Percentiles rank a stretch among this genome's conserved stretches.
phyloP scores from a whole-genome alignment of 2,888 invertebrate species.

The Bembecia ichneumoniformis region DNA sequence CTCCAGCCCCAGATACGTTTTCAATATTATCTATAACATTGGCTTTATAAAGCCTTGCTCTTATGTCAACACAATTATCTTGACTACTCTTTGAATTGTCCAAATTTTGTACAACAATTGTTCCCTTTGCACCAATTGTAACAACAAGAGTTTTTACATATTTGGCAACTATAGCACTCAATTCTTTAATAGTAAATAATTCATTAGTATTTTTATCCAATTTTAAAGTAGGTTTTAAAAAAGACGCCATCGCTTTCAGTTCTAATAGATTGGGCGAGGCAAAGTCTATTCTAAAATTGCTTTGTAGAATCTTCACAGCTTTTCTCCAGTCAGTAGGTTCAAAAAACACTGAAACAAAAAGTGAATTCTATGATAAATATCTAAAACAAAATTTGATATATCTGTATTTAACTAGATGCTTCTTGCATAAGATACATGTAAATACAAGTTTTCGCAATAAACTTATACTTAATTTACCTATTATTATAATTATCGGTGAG shows the following conservation, averaged over 20 bases:
- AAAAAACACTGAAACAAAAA: slow-evolving; percentile 82
- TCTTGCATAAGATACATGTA: no score
- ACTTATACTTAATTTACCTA: no score
- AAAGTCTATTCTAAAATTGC: slow-evolving; percentile 64
- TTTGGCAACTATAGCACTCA: slow-evolving; percentile 48
- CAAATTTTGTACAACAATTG: slow-evolving; percentile 54
- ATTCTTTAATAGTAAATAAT: slow-evolving; percentile 30
- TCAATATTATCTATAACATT: slow-evolving; percentile 55
- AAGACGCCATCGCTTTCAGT: slow-evolving; percentile 76
- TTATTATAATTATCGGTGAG: no score
- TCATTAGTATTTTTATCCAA: slow-evolving; percentile 20
- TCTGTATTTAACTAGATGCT: no score
- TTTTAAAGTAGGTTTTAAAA: slow-evolving; percentile 40
- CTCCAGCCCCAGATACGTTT: slow-evolving; percentile 88
- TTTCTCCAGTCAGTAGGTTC: slow-evolving; percentile 90
- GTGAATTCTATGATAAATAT: no score
- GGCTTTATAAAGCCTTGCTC: slow-evolving; percentile 45
- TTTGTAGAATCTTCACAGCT: slow-evolving; percentile 78
- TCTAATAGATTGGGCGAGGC: slow-evolving; percentile 88
- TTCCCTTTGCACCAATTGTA: slow-evolving; percentile 75
- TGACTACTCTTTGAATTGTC: slow-evolving; percentile 15
- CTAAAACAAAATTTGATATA: no score
- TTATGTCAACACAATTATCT: slow-evolving; percentile 8
- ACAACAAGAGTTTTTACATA: slow-evolving; percentile 72
- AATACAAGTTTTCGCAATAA: no score